A percentile compares a stretch with the other conserved stretches of the same genome.
Evolutionary conservation across 2,888 invertebrate species (phyloP).

Genomic region (Sepiola atlantica): DNA sequence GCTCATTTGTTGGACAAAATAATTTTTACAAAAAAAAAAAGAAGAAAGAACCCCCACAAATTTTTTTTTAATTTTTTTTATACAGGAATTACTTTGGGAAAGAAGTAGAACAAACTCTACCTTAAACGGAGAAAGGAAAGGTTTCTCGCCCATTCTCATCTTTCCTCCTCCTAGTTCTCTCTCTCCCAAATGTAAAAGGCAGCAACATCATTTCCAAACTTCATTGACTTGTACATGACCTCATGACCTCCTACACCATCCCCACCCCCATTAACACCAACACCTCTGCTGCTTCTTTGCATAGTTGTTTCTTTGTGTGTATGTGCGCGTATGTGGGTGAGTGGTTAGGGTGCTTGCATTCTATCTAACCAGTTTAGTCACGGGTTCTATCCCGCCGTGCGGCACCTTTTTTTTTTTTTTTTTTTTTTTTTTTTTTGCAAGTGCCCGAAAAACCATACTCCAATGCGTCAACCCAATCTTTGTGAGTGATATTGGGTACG

Average conservation of each 20-base stretch:
- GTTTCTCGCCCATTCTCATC: slow-evolving; percentile 13
- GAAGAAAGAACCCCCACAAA: too few species aligned
- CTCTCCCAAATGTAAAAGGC: slow-evolving; percentile 39
- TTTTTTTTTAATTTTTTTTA: slow-evolving; percentile 18
- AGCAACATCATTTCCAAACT: slow-evolving; percentile 44
- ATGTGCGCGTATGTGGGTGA: neutral
- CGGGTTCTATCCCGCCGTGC: neutral
- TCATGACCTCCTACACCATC: neutral
- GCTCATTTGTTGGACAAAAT: neutral
- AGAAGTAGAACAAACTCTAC: neutral
- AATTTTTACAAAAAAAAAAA: neutral
- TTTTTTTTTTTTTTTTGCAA: too few species aligned
- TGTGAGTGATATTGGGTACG: too few species aligned
- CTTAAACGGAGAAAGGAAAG: neutral
- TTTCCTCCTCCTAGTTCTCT: neutral
- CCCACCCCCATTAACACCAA: neutral
- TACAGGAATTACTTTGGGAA: slow-evolving; percentile 41
- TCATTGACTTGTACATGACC: slow-evolving; percentile 33
- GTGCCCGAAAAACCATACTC: too few species aligned
- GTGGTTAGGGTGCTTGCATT: neutral
- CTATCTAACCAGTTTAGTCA: neutral
- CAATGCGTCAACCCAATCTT: neutral
- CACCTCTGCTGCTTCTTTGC: slow-evolving; percentile 35
- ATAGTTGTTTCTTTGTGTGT: neutral
- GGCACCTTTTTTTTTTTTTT: too few species aligned